Evolutionary conservation across 2,888 invertebrate species (phyloP).

Genomic region (Galerucella nymphaeae): DNA sequence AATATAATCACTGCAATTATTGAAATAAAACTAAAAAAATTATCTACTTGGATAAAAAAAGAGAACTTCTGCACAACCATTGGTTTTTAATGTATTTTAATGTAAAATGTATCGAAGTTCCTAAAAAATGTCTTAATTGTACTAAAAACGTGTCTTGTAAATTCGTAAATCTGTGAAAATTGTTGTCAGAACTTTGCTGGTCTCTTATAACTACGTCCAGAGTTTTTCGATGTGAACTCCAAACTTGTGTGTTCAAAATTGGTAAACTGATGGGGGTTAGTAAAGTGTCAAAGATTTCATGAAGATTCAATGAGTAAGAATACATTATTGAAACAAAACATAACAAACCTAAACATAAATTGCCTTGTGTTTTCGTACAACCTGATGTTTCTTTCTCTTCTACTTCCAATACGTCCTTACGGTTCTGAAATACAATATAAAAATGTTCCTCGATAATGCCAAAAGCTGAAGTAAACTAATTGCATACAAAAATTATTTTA

Average conservation of each 20-base stretch:
- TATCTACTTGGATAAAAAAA: conserved; percentile 41
- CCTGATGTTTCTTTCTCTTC: conserved; percentile 59
- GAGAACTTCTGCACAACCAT: conserved; percentile 42
- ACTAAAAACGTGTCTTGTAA: conserved; percentile 28
- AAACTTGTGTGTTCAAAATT: conserved; percentile 44
- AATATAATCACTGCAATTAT: conserved; percentile 38
- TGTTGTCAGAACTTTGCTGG: conserved; percentile 62
- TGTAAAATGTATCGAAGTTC: conserved; percentile 37
- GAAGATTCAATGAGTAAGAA: conserved; percentile 33
- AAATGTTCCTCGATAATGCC: background rate
- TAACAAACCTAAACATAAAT: conserved; percentile 65
- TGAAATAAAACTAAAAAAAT: conserved; percentile 37
- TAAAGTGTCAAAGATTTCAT: conserved; percentile 39
- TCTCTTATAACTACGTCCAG: conserved; percentile 29
- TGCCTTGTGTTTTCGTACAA: conserved; percentile 60
- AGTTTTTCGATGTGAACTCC: conserved; percentile 13
- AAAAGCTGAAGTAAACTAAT: conserved; percentile 6
- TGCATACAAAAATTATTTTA: conserved; percentile 1
- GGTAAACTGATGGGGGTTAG: conserved; percentile 54
- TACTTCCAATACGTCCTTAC: conserved; percentile 60
- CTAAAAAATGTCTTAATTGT: conserved; percentile 36
- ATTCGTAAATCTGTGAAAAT: conserved; percentile 56
- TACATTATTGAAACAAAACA: conserved; percentile 60
- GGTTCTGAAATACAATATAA: conserved; percentile 56
- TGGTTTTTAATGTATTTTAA: conserved; percentile 34